Evolutionary conservation across 30 jellyfish, hydroid and myxozoan genomes (phyloP).

Genomic region (Cassiopea xamachana): DNA sequence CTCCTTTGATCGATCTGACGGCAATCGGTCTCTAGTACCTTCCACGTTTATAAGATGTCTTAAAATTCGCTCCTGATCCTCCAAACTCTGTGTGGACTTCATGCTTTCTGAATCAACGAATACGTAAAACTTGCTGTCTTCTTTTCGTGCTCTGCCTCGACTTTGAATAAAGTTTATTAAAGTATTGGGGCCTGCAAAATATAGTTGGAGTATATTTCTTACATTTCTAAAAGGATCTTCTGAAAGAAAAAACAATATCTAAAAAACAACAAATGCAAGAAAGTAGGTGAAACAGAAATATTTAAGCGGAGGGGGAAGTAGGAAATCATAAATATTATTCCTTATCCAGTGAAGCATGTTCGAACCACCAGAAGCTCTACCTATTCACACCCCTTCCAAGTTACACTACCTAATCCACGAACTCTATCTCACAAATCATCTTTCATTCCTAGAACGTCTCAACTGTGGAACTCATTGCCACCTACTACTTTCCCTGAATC

Average conservation of each 20-base stretch:
- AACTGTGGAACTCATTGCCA: too few relatives aligned
- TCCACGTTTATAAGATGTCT: conserved; percentile 39
- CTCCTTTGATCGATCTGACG: conserved; percentile 54
- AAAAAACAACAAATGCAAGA: background rate
- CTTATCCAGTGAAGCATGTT: too few relatives aligned
- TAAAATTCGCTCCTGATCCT: conserved; percentile 56
- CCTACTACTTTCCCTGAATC: too few relatives aligned
- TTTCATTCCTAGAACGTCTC: too few relatives aligned
- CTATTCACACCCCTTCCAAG: too few relatives aligned
- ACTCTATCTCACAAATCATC: too few relatives aligned
- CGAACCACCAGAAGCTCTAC: too few relatives aligned
- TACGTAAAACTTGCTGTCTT: conserved; percentile 61
- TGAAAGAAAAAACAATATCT: too few relatives aligned
- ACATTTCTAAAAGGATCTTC: background rate
- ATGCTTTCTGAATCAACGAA: conserved; percentile 33
- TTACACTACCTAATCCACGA: too few relatives aligned
- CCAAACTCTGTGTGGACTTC: conserved; percentile 23
- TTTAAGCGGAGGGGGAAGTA: background rate
- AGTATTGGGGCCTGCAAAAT: conserved; percentile 41
- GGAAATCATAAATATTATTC: background rate
- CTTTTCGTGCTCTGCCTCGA: conserved; percentile 81
- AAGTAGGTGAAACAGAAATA: background rate
- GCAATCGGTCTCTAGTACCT: conserved; percentile 22
- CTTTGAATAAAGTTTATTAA: conserved; percentile 72
- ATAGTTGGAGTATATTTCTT: background rate